Percentiles rank a stretch among this genome's conserved stretches.
These are phyloP conservation scores for Crematogaster levior DNA, from an alignment of 2,888 invertebrate genomes.

Conservation along the genomic window DNA sequence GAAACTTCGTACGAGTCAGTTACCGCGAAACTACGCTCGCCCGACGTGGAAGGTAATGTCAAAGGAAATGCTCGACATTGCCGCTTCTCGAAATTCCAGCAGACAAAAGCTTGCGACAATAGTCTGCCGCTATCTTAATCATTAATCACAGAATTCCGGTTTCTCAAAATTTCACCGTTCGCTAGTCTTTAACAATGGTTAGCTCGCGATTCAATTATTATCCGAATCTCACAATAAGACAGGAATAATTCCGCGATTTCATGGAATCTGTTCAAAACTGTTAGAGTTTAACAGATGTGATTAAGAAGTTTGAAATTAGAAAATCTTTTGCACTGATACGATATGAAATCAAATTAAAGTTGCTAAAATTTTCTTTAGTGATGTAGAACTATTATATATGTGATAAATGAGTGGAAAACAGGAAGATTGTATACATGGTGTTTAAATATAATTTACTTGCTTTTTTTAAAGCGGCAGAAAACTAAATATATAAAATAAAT, in stretches of 20 bases:
- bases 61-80: slow-evolving; percentile 48
- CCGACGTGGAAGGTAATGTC: slow-evolving; percentile 24
- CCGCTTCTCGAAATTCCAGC: slow-evolving; percentile 37
- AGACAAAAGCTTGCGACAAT: slow-evolving; percentile 41
- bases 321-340: neutral
- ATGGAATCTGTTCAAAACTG: neutral
- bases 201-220: neutral
- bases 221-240: neutral
- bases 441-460: neutral
- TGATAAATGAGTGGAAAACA: neutral
- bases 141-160: slow-evolving; percentile 35
- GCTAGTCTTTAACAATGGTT: neutral
- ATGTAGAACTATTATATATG: neutral
- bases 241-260: slow-evolving; percentile 29
- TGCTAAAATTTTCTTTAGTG: neutral
- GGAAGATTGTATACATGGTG: neutral
- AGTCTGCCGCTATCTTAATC: slow-evolving; percentile 34
- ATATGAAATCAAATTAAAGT: slow-evolving; percentile 11
- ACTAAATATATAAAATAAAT: neutral
- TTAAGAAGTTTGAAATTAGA: neutral
- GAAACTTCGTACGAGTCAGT: slow-evolving; percentile 7
- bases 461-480: neutral
- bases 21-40: slow-evolving; percentile 23
- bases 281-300: slow-evolving; percentile 15
- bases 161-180: slow-evolving; percentile 12